A percentile compares a stretch with the other conserved stretches of the same genome.
Evolutionary conservation across 1,140 invertebrate species (phyloP).

Genomic region (Batillaria attramentaria): DNA sequence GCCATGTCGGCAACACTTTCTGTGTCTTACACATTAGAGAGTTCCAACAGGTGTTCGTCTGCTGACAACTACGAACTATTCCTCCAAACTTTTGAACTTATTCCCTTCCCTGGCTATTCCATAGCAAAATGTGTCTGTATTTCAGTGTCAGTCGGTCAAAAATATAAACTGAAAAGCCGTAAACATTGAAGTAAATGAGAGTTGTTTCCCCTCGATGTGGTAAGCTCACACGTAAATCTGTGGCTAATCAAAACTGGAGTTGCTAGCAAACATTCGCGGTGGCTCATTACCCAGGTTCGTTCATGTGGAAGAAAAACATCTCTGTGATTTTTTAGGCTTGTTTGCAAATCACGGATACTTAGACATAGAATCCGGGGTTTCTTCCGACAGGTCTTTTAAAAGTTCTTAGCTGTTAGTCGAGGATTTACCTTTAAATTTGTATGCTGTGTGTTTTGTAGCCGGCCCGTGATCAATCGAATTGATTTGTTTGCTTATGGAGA

Average conservation of each 20-base stretch:
- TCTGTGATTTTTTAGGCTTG: not conserved
- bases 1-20: not conserved
- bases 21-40: not conserved
- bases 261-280: not conserved
- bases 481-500: not conserved
- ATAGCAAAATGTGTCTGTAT: not conserved
- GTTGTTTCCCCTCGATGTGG: too few species aligned
- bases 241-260: not conserved
- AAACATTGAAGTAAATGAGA: too few species aligned
- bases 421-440: too few species aligned
- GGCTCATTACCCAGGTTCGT: not conserved
- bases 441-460: too few species aligned
- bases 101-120: not conserved
- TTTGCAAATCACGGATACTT: not conserved
- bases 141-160: not conserved
- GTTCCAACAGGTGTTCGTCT: not conserved
- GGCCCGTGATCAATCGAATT: too few species aligned
- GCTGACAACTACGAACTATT: slow-evolving; percentile 38
- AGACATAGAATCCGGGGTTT: not conserved
- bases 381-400: not conserved
- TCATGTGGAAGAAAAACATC: not conserved
- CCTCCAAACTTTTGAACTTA: not conserved
- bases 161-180: not conserved
- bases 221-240: not conserved
- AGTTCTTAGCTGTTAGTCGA: too few species aligned